Conservation (phyloP, 1,140 invertebrate genomes). For the Theocolax elegans region DNA sequence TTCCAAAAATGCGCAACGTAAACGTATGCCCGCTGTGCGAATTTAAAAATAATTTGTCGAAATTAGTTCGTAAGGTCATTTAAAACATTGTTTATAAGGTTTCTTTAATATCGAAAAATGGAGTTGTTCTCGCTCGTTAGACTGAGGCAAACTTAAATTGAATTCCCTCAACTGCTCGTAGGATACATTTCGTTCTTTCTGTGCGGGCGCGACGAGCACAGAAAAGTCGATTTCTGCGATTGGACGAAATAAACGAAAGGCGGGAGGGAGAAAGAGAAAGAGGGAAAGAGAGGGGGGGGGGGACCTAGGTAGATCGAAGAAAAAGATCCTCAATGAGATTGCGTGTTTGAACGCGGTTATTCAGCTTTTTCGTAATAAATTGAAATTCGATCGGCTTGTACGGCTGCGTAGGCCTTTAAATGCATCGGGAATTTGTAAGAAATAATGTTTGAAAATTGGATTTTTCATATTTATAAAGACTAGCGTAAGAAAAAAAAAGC, state of each 20-base stretch:
- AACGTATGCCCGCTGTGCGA: no score
- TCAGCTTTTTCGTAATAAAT: conserved; percentile 16
- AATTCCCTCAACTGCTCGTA: background rate
- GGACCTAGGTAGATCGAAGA: background rate
- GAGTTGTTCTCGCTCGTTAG: background rate
- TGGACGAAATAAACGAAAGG: background rate
- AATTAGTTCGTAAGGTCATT: no score
- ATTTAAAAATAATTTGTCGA: no score
- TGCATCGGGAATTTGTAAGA: background rate
- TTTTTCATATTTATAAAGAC: no score
- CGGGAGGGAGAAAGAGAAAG: background rate
- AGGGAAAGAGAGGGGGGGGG: no score
- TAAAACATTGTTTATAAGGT: no score
- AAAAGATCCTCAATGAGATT: conserved; percentile 14
- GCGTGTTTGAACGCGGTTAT: conserved; percentile 20
- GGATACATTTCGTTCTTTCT: background rate
- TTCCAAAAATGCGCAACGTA: no score
- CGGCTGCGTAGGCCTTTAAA: background rate
- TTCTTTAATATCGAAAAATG: no score
- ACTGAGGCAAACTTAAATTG: background rate
- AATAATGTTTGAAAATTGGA: no score
- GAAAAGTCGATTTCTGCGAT: conserved; percentile 20
- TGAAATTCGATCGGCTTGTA: conserved; percentile 8
- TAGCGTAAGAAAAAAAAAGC: no score
- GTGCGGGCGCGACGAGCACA: background rate